phyloP scores from a whole-genome alignment of 2,113 vertebrate genomes.

The Gnathonemus longibarbis region DNA sequence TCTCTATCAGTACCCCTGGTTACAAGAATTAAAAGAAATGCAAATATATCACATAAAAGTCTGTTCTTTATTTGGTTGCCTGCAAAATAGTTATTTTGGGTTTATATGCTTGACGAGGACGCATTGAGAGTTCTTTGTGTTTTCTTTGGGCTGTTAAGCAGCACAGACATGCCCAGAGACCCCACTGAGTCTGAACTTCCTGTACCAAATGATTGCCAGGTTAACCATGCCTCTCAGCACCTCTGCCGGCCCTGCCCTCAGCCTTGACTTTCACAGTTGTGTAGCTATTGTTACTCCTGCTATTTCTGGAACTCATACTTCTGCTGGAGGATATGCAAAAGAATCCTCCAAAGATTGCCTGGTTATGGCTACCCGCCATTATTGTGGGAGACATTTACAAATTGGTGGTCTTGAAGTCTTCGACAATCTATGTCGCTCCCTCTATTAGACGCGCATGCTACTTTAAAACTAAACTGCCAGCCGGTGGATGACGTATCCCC shows the following conservation, averaged over 20 bases:
- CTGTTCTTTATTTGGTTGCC: not conserved
- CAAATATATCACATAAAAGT: not conserved
- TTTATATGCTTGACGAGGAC: not conserved
- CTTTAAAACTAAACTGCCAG: not conserved
- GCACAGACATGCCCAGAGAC: not conserved
- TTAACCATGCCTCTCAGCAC: not conserved
- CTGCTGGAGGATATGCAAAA: not conserved
- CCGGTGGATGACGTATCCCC: not conserved
- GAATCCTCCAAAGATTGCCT: not conserved
- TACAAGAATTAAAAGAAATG: not conserved
- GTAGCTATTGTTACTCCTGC: not conserved
- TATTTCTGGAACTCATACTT: not conserved
- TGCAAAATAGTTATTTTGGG: not conserved
- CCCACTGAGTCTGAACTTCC: not conserved
- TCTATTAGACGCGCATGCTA: not conserved
- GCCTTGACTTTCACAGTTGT: not conserved
- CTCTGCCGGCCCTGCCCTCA: not conserved
- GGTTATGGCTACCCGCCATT: not conserved
- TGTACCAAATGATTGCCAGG: not conserved
- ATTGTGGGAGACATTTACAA: not conserved
- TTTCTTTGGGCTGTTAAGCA: not conserved
- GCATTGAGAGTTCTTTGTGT: not conserved
- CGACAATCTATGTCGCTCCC: not conserved
- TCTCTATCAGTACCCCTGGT: not conserved
- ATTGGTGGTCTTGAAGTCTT: not conserved